Evolutionary conservation across 2,888 invertebrate species (phyloP).

Genomic region (Nephrotoma guestfalica): DNA sequence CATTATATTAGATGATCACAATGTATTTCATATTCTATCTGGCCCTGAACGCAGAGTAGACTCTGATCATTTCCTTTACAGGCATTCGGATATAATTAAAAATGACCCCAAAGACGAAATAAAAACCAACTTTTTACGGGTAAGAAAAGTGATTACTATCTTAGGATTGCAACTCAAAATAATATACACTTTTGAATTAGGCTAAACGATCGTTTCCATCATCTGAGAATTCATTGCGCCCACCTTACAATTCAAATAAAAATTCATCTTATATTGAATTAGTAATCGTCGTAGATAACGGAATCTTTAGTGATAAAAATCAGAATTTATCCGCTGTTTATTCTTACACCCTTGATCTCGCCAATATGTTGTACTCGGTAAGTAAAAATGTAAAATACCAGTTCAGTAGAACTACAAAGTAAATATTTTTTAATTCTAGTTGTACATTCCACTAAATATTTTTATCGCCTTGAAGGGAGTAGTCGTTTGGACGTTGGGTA

Average conservation of each 20-base stretch:
- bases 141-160: no score
- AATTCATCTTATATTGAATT: conserved; percentile 79
- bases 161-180: no score
- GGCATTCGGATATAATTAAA: no score
- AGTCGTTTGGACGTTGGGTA: conserved; percentile 84
- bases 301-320: conserved; percentile 66
- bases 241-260: conserved; percentile 76
- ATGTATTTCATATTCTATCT: no score
- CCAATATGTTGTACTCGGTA: conserved; percentile 92
- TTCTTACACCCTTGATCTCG: conserved; percentile 79
- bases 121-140: no score
- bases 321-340: conserved; percentile 58
- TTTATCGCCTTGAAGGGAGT: conserved; percentile 94
- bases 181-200: no score
- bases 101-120: no score
- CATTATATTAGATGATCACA: no score
- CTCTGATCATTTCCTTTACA: no score
- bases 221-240: conserved; percentile 41
- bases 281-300: conserved; percentile 76
- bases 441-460: conserved; percentile 89
- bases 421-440: conserved; percentile 38
- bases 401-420: background rate
- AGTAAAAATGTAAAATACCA: conserved; percentile 23
- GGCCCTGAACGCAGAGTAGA: no score
- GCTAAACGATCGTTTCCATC: conserved; percentile 43